These are phyloP conservation scores for Buathra laborator DNA, from an alignment of 2,888 invertebrate species.

Conservation along the genomic window DNA sequence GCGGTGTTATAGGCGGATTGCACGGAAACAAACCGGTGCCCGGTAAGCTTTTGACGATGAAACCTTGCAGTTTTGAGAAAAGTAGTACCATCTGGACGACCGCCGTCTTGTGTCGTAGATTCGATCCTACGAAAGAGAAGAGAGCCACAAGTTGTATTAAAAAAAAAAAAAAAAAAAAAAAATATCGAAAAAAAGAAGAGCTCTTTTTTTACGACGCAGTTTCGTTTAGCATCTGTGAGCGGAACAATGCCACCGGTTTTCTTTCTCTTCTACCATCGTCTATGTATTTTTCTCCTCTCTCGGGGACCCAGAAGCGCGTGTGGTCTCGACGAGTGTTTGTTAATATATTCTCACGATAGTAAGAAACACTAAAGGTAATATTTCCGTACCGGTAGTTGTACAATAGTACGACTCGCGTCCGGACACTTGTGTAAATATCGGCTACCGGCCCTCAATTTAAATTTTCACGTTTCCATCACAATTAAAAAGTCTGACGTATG, in stretches of 20 bases:
- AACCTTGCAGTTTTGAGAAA: slow-evolving; percentile 89
- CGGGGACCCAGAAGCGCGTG: slow-evolving; percentile 43
- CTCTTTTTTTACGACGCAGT: slow-evolving; percentile 36
- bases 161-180: slow-evolving; percentile 50
- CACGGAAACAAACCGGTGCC: slow-evolving; percentile 88
- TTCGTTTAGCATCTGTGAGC: slow-evolving; percentile 18
- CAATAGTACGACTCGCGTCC: not conserved
- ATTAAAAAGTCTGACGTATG: not conserved
- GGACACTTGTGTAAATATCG: slow-evolving; percentile 54
- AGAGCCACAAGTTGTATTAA: slow-evolving; percentile 45
- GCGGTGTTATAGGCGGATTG: slow-evolving; percentile 88
- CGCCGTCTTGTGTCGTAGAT: slow-evolving; percentile 81
- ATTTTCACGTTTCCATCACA: not conserved
- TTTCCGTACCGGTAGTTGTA: not conserved
- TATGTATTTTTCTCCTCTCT: slow-evolving; percentile 18
- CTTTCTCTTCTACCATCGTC: not conserved
- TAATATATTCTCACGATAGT: slow-evolving; percentile 49
- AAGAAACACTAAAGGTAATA: not conserved
- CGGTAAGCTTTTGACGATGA: slow-evolving; percentile 87
- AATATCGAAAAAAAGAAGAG: slow-evolving; percentile 24
- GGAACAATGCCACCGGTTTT: slow-evolving; percentile 28
- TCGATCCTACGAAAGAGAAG: slow-evolving; percentile 78
- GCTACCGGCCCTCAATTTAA: not conserved
- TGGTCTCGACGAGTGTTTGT: slow-evolving; percentile 38
- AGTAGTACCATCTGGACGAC: slow-evolving; percentile 89